A percentile compares a stretch with the other conserved stretches of the same genome.
Conservation (phyloP, 2,797 vertebrate genomes). For the Rhinichthys osculus region DNA sequence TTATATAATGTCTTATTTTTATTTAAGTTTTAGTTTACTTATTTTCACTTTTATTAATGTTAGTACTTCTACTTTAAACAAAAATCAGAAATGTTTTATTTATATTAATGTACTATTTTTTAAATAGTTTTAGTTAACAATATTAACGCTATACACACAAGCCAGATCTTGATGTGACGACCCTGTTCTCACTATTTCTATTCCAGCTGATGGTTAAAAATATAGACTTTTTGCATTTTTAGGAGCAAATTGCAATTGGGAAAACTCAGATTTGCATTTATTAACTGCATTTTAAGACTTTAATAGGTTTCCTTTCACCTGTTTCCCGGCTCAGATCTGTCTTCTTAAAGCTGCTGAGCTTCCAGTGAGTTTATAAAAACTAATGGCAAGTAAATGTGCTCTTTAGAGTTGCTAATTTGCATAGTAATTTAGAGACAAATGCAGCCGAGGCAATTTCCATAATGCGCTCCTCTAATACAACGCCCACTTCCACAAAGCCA, state of each 20-base stretch:
- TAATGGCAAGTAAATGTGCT: conserved; percentile 30
- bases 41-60: neutral
- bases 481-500: conserved; percentile 49
- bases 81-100: neutral
- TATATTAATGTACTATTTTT: neutral
- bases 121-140: neutral
- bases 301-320: conserved; percentile 39
- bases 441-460: conserved; percentile 12
- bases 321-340: neutral
- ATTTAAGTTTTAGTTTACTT: neutral
- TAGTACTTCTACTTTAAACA: neutral
- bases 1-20: neutral
- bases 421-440: conserved; percentile 32
- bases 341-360: neutral
- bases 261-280: conserved; percentile 6
- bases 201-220: conserved; percentile 62
- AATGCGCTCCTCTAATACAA: conserved; percentile 32
- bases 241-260: neutral
- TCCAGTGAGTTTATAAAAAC: neutral
- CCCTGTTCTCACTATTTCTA: conserved; percentile 63
- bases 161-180: neutral
- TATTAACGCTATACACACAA: neutral
- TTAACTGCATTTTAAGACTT: neutral
- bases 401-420: conserved; percentile 21
- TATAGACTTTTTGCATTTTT: conserved; percentile 22